Base-by-base conservation (phyloP, 2,113 vertebrate genomes). In the Lucifuga dentata region DNA sequence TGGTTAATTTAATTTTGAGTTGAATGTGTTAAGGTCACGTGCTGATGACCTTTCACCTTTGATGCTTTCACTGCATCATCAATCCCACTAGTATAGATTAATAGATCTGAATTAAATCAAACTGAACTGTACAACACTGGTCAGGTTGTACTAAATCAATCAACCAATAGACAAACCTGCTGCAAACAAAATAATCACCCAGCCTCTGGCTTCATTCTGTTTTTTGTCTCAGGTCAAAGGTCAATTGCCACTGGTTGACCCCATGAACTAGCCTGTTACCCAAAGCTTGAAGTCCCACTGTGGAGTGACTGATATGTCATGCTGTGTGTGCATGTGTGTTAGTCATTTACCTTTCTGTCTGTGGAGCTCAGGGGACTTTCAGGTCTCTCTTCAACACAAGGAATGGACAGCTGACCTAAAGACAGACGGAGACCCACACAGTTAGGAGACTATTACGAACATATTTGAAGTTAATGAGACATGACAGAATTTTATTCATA, bases 351-450 rank as follows among this genome's bases (percentile, higher is more conserved):
- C 88, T 90, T 83, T 55, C 8, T 66, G 21, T 80, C 70, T 11
- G 62, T 61, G 61, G 71, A 80, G 49, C 73, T 64, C 35, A 43
- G 33, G 45, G 67, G 45, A 61, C 68, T 80, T 40, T 90, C 76
- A 36, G 11, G 49, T 58, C 53, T 81, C 63, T 65, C 72, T 69
- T 77, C 62, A 65, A 63, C 65, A 63, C 66, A 70, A 58, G 75
- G 80, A 61, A 76, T 74, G 45, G 85, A 79, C 66, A 78, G 73
- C 64, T 84, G 76, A 80, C 81, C 91, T 93, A 73, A 41, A 63
- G 35, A 81, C 24, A 84, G 39, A 81, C 24, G 64, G 2, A 60
- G 2, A 50, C 1, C 58, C 12, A 65, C 11, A 68, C 33, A 64
- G 29, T 11, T 13, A 15, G n/a, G 40, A 20, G 33, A 33, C 26